These are phyloP conservation scores for Halictus quadricinctus DNA, from an alignment of 2,888 invertebrate species.

Conservation along the genomic window DNA sequence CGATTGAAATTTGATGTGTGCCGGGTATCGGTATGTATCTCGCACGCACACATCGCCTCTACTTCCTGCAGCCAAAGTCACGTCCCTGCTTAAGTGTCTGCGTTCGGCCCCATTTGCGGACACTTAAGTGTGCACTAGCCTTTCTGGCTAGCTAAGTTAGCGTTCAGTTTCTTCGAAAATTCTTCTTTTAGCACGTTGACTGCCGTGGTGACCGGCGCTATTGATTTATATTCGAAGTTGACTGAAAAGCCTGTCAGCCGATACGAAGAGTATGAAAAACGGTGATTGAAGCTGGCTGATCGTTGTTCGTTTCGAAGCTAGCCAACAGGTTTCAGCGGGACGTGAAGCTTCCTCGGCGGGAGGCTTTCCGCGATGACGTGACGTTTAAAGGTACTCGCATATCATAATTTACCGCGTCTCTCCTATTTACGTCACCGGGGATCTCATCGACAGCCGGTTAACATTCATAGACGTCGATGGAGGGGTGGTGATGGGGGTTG, in stretches of 20 bases:
- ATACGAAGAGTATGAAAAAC: not conserved
- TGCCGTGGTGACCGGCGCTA: too few relatives aligned
- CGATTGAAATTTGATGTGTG: too few relatives aligned
- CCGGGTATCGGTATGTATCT: too few relatives aligned
- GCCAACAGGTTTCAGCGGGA: conserved; percentile 1
- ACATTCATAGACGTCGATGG: not conserved
- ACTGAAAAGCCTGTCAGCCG: not conserved
- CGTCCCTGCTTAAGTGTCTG: too few relatives aligned
- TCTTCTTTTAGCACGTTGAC: too few relatives aligned
- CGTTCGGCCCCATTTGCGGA: too few relatives aligned
- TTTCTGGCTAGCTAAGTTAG: too few relatives aligned
- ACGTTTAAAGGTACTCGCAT: conserved; percentile 6
- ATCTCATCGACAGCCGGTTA: conserved; percentile 14
- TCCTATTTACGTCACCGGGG: not conserved
- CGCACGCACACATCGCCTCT: too few relatives aligned
- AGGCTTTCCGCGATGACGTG: not conserved
- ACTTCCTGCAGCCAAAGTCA: too few relatives aligned
- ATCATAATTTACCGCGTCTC: conserved; percentile 3
- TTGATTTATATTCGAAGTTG: not conserved
- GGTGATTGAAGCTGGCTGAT: not conserved
- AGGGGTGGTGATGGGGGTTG: not conserved
- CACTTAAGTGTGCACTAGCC: too few relatives aligned
- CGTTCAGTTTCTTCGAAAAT: too few relatives aligned
- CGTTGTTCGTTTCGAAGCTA: not conserved
- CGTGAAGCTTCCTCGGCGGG: not conserved